Conservation (phyloP, 1,140 invertebrate genomes). For the Phthorimaea operculella region DNA sequence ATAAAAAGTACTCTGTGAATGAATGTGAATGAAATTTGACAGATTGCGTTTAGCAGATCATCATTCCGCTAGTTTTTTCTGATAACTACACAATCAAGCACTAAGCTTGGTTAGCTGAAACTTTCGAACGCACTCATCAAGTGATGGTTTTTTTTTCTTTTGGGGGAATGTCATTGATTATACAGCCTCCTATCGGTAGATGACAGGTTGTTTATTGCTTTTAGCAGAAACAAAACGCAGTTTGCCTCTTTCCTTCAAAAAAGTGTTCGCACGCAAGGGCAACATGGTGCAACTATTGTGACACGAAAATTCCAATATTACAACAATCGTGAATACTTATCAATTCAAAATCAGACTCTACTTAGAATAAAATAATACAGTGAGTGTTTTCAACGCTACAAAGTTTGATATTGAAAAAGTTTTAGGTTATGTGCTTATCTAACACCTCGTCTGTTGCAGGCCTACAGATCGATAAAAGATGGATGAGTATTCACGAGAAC, state of each 20-base stretch:
- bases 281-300: conserved; percentile 4
- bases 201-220: no score
- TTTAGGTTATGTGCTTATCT: conserved; percentile 58
- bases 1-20: no score
- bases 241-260: not conserved
- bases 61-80: no score
- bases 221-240: not conserved
- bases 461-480: conserved; percentile 65
- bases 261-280: conserved; percentile 1
- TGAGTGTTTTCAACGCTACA: not conserved
- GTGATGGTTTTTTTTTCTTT: no score
- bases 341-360: not conserved
- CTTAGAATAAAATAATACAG: not conserved
- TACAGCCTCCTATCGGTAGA: no score
- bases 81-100: no score
- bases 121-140: no score
- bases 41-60: no score
- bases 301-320: not conserved
- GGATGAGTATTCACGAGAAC: conserved; percentile 94
- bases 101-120: no score
- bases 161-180: no score
- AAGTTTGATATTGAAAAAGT: conserved; percentile 7
- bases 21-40: no score
- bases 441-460: conserved; percentile 29
- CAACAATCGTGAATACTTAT: not conserved